phyloP scores from a whole-genome alignment of 2,888 invertebrate genomes.

The Stenotaenia linearis region DNA sequence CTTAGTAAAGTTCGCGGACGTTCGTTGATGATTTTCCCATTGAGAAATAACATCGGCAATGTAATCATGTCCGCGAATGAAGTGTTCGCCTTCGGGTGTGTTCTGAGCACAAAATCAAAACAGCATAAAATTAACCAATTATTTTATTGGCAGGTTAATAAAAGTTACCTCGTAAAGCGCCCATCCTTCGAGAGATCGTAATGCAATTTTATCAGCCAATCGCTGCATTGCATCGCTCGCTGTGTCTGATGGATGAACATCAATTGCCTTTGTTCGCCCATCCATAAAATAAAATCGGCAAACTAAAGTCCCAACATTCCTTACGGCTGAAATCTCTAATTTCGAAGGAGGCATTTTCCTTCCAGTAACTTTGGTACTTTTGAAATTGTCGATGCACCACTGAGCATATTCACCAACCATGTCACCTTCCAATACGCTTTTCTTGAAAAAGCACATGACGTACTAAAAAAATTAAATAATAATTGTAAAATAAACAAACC shows the following conservation, averaged over 20 bases:
- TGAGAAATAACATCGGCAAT: slow-evolving; percentile 88
- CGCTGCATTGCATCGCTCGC: slow-evolving; percentile 83
- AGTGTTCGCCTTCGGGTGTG: slow-evolving; percentile 77
- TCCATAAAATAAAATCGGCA: slow-evolving; percentile 90
- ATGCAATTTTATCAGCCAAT: slow-evolving; percentile 75
- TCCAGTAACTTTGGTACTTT: slow-evolving; percentile 74
- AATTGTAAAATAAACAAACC: slow-evolving; percentile 29
- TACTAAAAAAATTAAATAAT: too few relatives aligned
- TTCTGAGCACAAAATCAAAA: slow-evolving; percentile 59
- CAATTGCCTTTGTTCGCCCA: slow-evolving; percentile 89
- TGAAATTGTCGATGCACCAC: slow-evolving; percentile 89
- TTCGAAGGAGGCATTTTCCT: slow-evolving; percentile 81
- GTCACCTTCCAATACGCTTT: slow-evolving; percentile 60
- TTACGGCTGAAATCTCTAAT: slow-evolving; percentile 91
- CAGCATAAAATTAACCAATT: background rate
- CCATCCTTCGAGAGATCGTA: slow-evolving; percentile 84
- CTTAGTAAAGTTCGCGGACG: slow-evolving; percentile 41
- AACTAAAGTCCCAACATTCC: slow-evolving; percentile 81
- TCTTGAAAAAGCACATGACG: slow-evolving; percentile 67
- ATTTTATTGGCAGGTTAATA: background rate
- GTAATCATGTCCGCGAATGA: slow-evolving; percentile 84
- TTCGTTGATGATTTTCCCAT: slow-evolving; percentile 63
- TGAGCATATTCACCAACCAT: slow-evolving; percentile 77
- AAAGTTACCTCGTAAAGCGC: slow-evolving; percentile 64
- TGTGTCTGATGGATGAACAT: slow-evolving; percentile 90